Base-by-base conservation (phyloP, 2,113 vertebrate genomes). In the Echinops telfairi region DNA sequence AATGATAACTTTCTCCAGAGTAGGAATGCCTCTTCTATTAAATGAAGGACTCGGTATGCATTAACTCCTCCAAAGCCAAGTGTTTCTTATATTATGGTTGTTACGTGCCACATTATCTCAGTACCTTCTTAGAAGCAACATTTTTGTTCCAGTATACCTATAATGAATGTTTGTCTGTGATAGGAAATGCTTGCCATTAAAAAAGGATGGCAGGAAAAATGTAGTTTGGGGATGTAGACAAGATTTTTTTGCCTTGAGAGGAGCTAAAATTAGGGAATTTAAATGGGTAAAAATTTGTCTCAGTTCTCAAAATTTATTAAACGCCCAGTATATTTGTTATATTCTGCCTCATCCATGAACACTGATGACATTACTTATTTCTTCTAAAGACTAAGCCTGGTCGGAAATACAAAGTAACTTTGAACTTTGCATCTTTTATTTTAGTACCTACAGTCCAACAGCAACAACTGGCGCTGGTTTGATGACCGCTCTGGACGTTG, bases 391-490 rank as follows among this genome's bases (percentile, higher is more conserved):
- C 66, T 75, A 53, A 95, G 70, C 19, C 6, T 90, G 87, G 22
- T 57, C 85, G 53, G 6, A 93, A 92, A 92, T 83, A 77, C 1
- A 90, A 60, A 76, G 47, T 87, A 77, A 89, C 60, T 70, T 88
- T 88, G 8, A 77, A 89, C 60, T 70, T 88, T 88, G 8, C 91
- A 10, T n/a, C 86, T 60, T 40, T 93, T 25, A 60, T 43, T 92
- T 68, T 93, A 99, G 99, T 99, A 99, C 96, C 97, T 99, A 76
- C 99, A 99, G 95, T 98, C 99, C 47, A 99, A 99, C 97, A 99
- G 98, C 20, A 99, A 99, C 96, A 99, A 99, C 93, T 99, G 99
- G 99, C 98, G 99, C 78, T 99, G 99, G 99, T 99, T 99, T 98
- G 99, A 99, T 97, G 99, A 99, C 96, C 98, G 99, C 66, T 99